Conservation (phyloP, 2,113 vertebrate species). For the Dendrocopos noguchii region DNA sequence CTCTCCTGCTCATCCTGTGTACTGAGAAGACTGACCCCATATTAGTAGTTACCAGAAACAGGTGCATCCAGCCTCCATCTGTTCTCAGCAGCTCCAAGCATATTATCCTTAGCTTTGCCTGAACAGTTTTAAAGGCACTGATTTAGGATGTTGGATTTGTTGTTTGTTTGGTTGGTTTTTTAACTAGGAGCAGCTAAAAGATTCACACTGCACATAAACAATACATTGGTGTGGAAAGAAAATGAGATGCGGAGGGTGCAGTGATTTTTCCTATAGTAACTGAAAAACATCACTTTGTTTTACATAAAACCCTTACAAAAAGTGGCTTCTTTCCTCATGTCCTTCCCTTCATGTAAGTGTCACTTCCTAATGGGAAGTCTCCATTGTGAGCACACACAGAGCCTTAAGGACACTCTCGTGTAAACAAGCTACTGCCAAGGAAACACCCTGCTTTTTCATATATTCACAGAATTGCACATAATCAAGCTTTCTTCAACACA, state of each 20-base stretch:
- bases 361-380: no score
- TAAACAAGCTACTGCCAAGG: no score
- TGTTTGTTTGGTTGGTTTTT: not conserved
- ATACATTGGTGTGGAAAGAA: not conserved
- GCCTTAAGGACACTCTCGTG: no score
- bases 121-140: not conserved
- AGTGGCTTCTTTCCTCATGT: no score
- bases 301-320: not conserved
- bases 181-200: not conserved
- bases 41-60: not conserved
- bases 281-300: not conserved
- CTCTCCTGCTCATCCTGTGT: not conserved
- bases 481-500: not conserved
- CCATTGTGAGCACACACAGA: no score
- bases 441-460: not conserved
- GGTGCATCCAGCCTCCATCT: slow-evolving; percentile 15
- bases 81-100: not conserved
- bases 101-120: not conserved
- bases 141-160: not conserved
- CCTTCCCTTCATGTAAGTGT: no score
- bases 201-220: not conserved
- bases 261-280: not conserved
- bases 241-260: accelerated
- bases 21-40: not conserved
- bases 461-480: not conserved